Base-by-base conservation (phyloP, 2,113 vertebrate genomes). In the Albula glossodonta region DNA sequence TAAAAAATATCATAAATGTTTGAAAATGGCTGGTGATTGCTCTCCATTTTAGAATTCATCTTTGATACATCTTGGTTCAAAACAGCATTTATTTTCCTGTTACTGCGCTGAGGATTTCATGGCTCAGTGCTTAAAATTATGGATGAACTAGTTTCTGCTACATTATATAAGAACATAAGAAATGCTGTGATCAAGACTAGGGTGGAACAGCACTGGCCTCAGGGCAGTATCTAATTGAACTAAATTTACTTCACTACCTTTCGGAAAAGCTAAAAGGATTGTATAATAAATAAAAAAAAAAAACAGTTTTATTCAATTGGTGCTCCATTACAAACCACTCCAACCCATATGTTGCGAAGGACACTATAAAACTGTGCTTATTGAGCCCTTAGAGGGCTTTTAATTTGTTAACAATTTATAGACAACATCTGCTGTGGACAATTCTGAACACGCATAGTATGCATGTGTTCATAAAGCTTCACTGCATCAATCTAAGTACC, bases 221-320 rank as follows among this genome's bases (percentile, higher is more conserved):
- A 12, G 91, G 94, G 88, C 83, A 90, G 86, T 87, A 91, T 90
- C 90, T 91, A 91, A 92, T 90, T 92, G 90, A 92, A 91, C 90
- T 90, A 85, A 87, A 93, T 94, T 93, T 93, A 93, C 87, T 93
- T 93, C 82, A 80, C 88, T 90, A 88, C 86, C 87, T 90, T 86
- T 60, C 77, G 86, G 78, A 87, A 90, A 89, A 88, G 81, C 85
- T 84, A 91, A 92, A 91, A 89, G 83, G 86, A 83, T 17, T 53
- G 66, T 87, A 86, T 89, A 79, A 86, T 83, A 74, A 83, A 70
- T 31, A 78, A 85, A 83, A 83, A 83, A 83, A 78, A 85, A 83
- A 83, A 83, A 83, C 74, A 25, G 84, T 60, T 91, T 86, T 87
- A 86, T 78, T 52, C 78, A 51, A 93, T 91, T 89, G 50, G 82